These are phyloP conservation scores for Fabriciana adippe DNA, from an alignment of 2,888 invertebrate species.

Conservation along the genomic window DNA sequence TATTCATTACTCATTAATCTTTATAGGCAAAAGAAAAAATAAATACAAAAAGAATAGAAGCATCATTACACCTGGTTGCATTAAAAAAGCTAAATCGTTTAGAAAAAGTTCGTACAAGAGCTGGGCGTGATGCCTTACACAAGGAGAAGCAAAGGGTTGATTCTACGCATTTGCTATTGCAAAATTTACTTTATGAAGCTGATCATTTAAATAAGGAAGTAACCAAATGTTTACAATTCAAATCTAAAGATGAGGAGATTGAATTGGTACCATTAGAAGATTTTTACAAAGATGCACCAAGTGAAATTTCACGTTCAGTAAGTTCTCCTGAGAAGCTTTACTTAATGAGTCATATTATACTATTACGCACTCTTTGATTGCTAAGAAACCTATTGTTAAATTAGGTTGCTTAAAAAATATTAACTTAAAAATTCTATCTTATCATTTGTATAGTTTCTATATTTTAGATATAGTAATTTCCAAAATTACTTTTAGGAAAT, in stretches of 20 bases:
- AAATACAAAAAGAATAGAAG: constrained; percentile 86
- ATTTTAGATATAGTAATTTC: not conserved
- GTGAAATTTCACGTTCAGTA: constrained; percentile 85
- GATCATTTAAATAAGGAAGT: constrained; percentile 97
- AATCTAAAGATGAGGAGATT: constrained; percentile 96
- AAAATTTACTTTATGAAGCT: constrained; percentile 96
- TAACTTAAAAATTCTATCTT: no score
- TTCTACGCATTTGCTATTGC: constrained; percentile 93
- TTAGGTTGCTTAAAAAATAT: no score
- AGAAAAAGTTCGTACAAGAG: constrained; percentile 93
- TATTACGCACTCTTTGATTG: no score
- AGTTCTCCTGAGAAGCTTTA: constrained; percentile 47
- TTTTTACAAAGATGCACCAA: constrained; percentile 91
- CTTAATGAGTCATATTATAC: no score
- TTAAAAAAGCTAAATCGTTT: constrained; percentile 94
- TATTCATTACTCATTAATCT: constrained; percentile 13
- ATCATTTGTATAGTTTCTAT: constrained; percentile 6
- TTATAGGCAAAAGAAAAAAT: constrained; percentile 84
- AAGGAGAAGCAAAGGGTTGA: constrained; percentile 94
- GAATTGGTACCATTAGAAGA: constrained; percentile 92
- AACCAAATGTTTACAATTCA: constrained; percentile 96
- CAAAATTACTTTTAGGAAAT: constrained; percentile 75
- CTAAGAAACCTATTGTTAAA: no score
- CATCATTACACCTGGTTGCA: constrained; percentile 89
- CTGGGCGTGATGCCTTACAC: constrained; percentile 90